Conservation (phyloP, 2,888 invertebrate species). For the Epiperipatus broadwayi region DNA sequence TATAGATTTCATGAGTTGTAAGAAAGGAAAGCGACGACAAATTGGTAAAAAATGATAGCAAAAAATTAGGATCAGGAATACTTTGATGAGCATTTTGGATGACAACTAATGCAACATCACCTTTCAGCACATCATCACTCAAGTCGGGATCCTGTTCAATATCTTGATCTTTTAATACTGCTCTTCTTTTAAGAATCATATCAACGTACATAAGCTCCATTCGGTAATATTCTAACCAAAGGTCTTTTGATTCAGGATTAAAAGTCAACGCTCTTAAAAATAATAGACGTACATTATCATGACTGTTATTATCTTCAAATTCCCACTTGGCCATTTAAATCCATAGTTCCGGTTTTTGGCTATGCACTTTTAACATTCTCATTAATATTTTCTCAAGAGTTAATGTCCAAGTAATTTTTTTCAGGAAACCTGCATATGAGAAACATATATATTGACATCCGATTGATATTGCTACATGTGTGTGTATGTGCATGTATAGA, state of each 20-base stretch:
- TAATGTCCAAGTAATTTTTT: no score
- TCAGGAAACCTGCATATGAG: no score
- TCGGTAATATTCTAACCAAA: slow-evolving; percentile 50
- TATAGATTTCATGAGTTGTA: no score
- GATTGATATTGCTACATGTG: no score
- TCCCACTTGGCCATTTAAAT: slow-evolving; percentile 59
- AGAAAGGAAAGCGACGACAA: no score
- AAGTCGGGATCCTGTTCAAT: slow-evolving; percentile 13
- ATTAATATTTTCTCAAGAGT: no score
- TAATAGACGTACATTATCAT: slow-evolving; percentile 46
- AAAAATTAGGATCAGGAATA: slow-evolving; percentile 19
- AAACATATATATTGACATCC: no score
- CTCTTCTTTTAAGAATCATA: slow-evolving; percentile 23
- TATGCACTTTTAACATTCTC: no score
- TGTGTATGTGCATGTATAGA: no score
- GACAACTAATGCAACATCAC: slow-evolving; percentile 25
- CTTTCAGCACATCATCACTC: slow-evolving; percentile 23
- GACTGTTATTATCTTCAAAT: slow-evolving; percentile 43
- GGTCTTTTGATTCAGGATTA: slow-evolving; percentile 44
- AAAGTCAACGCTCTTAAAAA: slow-evolving; percentile 54
- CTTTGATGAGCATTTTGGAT: slow-evolving; percentile 23
- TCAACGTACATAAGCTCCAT: slow-evolving; percentile 35
- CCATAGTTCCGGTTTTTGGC: slow-evolving; percentile 54
- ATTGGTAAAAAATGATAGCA: no score
- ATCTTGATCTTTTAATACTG: no score